phyloP scores from a whole-genome alignment of 2,797 vertebrate species.

The Meriones psammophilus region DNA sequence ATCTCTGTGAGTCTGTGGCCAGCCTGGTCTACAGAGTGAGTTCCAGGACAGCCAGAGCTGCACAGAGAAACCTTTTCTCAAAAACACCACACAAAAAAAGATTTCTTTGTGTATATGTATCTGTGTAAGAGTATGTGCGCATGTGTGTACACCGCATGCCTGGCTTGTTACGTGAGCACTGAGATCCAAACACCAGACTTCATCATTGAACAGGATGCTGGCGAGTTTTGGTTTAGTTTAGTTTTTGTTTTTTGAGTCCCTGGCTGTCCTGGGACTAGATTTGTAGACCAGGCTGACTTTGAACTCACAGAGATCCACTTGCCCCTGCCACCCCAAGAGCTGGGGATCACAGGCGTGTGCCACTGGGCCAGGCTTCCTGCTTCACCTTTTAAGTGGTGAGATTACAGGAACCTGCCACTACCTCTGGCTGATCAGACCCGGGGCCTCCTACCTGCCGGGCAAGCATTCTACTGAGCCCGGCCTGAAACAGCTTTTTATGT shows the following conservation, averaged over 20 bases:
- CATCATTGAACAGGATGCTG: neutral
- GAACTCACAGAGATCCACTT: neutral
- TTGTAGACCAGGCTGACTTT: too few species aligned
- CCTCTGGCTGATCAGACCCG: neutral
- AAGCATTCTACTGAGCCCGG: neutral
- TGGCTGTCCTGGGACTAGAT: too few species aligned
- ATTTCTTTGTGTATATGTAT: neutral
- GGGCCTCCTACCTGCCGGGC: neutral
- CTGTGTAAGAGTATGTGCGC: too few species aligned
- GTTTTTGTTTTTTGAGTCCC: too few species aligned
- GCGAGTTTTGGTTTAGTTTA: too few species aligned
- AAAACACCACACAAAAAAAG: too few species aligned
- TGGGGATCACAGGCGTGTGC: neutral
- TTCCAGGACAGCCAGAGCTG: too few species aligned
- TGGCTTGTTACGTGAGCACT: neutral
- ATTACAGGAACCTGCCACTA: neutral
- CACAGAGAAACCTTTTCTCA: too few species aligned
- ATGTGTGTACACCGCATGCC: neutral
- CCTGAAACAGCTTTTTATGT: neutral
- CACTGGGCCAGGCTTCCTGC: neutral
- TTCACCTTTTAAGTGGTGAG: neutral
- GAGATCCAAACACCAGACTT: neutral
- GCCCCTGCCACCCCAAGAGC: neutral
- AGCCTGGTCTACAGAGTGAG: too few species aligned
- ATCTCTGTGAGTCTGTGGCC: too few species aligned